Evolutionary conservation across 1,140 invertebrate species (phyloP), one percentile per base, ranked within the genome.

Genomic region (Colletes latitarsis): DNA sequence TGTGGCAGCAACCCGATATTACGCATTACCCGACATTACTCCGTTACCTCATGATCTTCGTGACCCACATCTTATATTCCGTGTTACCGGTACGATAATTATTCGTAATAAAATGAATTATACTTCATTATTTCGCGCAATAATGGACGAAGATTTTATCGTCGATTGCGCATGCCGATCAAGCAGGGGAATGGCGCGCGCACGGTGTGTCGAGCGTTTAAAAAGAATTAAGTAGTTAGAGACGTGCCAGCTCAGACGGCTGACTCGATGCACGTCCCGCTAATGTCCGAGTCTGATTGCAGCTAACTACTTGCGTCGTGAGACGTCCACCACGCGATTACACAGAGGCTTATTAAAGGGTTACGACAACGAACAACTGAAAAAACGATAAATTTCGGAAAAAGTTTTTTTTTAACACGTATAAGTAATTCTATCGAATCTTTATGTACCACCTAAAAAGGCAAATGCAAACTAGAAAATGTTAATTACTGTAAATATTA

Each of bases 141-240:
- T 66, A 39, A 74, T 19, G 8, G 52, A 19, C 6, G 41, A 39
- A 43, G 21, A 79, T 66, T 64, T 57, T 46, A 64, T 74, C 52
- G 10, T 41, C 49, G 70, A 66, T 58, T 41, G 14, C 30, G 30
- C 9, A 14, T 19, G 39, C 17, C 10, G 17, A 5, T 17, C n/a
- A 12, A 21, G 62, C 21, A 71, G 58, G 39, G 43, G 58, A 55
- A 0, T 53, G 39, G 0, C 21, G n/a, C 53, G 49, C 60, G 55
- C 19, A 46, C 66, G 52, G 57, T 17, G 8, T 41, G 21, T 14
- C 14, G 15, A 30, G 49, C 43, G 55, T 55, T 79, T 80, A 60
- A 80, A 80, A 80, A 77, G 73, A 77, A 77, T 69, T 66, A 74
- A 82, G 73, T 87, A 81, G 74, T 83, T 66, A 74, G 1, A 10